Base-by-base conservation (phyloP, 2,888 invertebrate species). In the Lycophotia porphyrea region DNA sequence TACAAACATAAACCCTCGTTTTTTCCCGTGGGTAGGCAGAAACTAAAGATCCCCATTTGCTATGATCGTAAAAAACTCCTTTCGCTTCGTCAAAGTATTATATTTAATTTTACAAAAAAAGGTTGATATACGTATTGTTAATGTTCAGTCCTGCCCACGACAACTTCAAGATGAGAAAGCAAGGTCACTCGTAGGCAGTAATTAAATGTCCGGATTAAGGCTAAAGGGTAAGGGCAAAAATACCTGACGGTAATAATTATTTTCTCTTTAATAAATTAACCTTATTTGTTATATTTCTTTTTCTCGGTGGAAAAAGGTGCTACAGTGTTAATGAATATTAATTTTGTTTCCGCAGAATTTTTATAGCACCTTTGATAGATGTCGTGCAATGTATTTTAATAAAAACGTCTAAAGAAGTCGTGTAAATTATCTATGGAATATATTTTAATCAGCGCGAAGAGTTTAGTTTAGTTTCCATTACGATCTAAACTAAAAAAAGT, bases 231-330 rank as follows among this genome's bases (percentile, higher is more conserved):
- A n/a, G n/a, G n/a, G 66, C 75, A 74, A 85, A 85, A 76, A 71
- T 85, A 79, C 80, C 76, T 82, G 76, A 78, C 71, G 74, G 61
- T 74, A 68, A 69, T 70, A 82, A 88, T 88, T 82, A 80, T 80
- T 77, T 78, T 70, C 61, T 64, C 71, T 64, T 58, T 66, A 80
- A 85, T 70, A 80, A 82, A 88, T 84, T 69, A 76, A 67, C 66
- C 66, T 65, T 86, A 79, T 85, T 88, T 86, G 70, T 85, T 75
- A 64, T 65, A 69, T 76, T 80, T 74, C 21, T 65, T 80, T 69
- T 69, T 61, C 47, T 71, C 60, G 36, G 36, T 69, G 15, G 63
- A 71, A 67, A 34, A 63, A 39, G 18, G 39, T 63, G 63, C 18
- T 27, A 39, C 81, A 78, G 77, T 52, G 70, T 72, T 76, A 60